phyloP scores from a whole-genome alignment of 2,888 invertebrate genomes.

The Drosophila parthenogenetica region DNA sequence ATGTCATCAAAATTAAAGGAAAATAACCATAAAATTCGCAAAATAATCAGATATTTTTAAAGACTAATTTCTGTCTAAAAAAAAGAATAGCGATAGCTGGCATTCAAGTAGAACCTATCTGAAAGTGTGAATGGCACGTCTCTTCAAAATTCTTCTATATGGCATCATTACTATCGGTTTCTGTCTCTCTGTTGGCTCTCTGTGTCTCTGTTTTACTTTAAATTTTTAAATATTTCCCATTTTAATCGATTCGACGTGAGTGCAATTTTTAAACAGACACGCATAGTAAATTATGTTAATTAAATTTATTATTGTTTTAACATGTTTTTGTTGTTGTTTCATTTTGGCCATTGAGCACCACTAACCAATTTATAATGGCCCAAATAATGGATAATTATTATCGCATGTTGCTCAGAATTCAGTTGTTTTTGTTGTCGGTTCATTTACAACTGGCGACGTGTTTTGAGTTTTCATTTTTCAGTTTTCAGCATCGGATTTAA shows the following conservation, averaged over 20 bases:
- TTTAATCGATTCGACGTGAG: slow-evolving; percentile 56
- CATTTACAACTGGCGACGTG: slow-evolving; percentile 46
- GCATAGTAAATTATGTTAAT: slow-evolving; percentile 49
- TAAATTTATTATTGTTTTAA: slow-evolving; percentile 46
- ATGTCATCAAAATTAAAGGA: slow-evolving; percentile 33
- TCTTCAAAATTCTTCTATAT: neutral
- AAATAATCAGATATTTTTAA: slow-evolving; percentile 8
- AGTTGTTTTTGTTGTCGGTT: slow-evolving; percentile 22
- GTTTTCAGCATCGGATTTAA: neutral
- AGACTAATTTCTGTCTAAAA: slow-evolving; percentile 23
- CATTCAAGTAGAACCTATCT: neutral
- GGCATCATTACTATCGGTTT: neutral
- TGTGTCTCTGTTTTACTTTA: slow-evolving; percentile 5
- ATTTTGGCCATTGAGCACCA: slow-evolving; percentile 17
- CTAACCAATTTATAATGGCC: slow-evolving; percentile 43
- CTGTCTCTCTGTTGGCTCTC: neutral
- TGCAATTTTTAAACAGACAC: slow-evolving; percentile 39
- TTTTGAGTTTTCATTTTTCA: slow-evolving; percentile 15
- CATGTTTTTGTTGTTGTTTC: slow-evolving; percentile 2
- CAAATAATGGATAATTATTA: slow-evolving; percentile 53
- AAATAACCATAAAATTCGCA: neutral
- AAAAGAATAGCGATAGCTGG: neutral
- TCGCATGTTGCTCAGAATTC: slow-evolving; percentile 47
- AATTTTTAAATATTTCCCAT: slow-evolving; percentile 37
- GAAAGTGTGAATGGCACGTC: slow-evolving; percentile 41